Conservation (phyloP, 2,113 vertebrate genomes). For the Lepus europaeus region DNA sequence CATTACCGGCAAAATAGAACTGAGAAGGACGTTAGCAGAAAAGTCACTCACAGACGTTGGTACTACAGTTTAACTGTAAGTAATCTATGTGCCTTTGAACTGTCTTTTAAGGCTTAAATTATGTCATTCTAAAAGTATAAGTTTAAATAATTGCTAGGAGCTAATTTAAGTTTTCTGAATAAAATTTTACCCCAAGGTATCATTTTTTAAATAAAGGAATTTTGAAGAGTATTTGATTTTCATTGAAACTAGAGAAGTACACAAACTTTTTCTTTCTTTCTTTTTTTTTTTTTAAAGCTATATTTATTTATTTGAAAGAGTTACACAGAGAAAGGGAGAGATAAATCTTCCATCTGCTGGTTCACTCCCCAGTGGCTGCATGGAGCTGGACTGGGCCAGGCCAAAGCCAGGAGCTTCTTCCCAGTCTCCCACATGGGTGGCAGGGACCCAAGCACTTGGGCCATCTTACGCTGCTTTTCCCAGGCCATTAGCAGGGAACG, state of each 20-base stretch:
- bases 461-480: too few species aligned
- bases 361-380: too few species aligned
- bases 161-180: conserved; percentile 32
- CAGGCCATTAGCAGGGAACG: too few species aligned
- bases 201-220: not conserved
- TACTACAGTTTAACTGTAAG: conserved; percentile 97
- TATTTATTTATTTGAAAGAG: too few species aligned
- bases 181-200: not conserved
- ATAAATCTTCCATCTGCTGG: too few species aligned
- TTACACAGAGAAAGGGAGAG: too few species aligned
- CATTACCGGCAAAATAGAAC: conserved; percentile 98
- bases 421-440: too few species aligned
- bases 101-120: conserved; percentile 20
- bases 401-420: too few species aligned
- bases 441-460: too few species aligned
- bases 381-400: too few species aligned
- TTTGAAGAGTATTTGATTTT: conserved; percentile 40
- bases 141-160: conserved; percentile 50
- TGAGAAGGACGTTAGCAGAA: conserved; percentile 96
- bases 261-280: not conserved
- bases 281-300: too few species aligned
- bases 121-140: not conserved
- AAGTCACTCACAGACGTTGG: conserved; percentile 97
- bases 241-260: conserved; percentile 39
- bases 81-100: conserved; percentile 1